Percentiles rank a stretch among this genome's conserved stretches.
Conservation (phyloP, 2,113 vertebrate genomes). For the Hepsetus odoe region DNA sequence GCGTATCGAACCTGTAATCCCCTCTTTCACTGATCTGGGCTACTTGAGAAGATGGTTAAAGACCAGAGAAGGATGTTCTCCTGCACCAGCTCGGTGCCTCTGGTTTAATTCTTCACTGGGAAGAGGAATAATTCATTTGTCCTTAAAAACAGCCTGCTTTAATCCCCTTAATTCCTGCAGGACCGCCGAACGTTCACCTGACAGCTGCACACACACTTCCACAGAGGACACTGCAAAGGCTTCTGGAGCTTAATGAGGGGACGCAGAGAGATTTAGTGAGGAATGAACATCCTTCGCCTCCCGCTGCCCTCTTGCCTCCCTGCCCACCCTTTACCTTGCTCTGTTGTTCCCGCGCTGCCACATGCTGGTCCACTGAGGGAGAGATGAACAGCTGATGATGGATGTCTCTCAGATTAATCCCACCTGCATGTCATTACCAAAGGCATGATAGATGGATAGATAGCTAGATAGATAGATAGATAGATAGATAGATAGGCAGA, state of each 20-base stretch:
- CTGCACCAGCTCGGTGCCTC: constrained; percentile 2
- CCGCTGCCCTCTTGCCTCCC: neutral
- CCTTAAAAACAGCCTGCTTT: constrained; percentile 29
- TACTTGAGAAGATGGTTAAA: neutral
- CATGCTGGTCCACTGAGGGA: neutral
- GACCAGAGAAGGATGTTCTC: constrained; percentile 12
- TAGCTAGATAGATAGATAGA: too few relatives aligned
- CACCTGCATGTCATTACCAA: constrained; percentile 52
- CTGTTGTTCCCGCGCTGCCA: neutral
- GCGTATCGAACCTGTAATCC: neutral
- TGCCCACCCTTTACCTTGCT: neutral
- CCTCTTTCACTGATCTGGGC: neutral
- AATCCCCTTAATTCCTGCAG: constrained; percentile 40
- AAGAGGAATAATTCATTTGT: constrained; percentile 40
- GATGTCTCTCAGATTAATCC: constrained; percentile 54
- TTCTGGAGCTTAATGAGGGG: constrained; percentile 11
- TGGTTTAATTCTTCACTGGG: constrained; percentile 21
- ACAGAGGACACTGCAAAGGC: neutral
- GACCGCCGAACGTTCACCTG: constrained; percentile 7
- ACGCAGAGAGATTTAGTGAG: constrained; percentile 14
- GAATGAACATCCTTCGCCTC: neutral
- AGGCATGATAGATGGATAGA: constrained; percentile 12
- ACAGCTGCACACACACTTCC: neutral
- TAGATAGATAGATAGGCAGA: too few relatives aligned
- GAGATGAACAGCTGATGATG: constrained; percentile 46